Conservation (phyloP, 2,888 invertebrate species). For the Cephus runcator region DNA sequence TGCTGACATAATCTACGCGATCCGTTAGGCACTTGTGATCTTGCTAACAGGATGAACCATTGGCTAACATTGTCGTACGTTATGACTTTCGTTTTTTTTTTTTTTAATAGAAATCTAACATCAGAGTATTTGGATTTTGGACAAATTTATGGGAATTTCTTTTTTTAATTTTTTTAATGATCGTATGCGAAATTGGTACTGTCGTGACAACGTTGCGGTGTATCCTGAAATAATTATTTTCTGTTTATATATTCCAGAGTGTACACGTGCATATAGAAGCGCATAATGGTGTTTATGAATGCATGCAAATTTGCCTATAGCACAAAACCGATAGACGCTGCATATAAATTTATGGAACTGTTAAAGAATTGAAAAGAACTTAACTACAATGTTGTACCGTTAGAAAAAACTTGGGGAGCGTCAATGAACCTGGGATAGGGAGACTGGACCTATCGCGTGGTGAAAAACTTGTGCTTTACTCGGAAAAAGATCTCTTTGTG, state of each 20-base stretch:
- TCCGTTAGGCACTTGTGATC: slow-evolving; percentile 25
- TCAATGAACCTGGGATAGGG: not conserved
- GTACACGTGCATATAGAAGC: not conserved
- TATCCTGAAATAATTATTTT: not conserved
- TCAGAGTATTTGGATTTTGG: not conserved
- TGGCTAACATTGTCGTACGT: not conserved
- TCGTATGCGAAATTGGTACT: not conserved
- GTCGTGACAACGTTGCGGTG: not conserved
- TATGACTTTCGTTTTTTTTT: not conserved
- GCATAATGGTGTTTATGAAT: not conserved
- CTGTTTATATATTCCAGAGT: not conserved
- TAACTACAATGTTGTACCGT: not conserved
- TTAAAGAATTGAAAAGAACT: not conserved
- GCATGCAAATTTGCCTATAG: not conserved
- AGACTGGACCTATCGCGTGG: not conserved
- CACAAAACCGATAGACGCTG: not conserved
- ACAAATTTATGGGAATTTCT: not conserved
- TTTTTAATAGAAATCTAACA: not conserved
- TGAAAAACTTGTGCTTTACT: not conserved
- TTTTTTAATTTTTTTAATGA: not conserved
- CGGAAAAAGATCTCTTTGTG: not conserved
- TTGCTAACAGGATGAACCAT: not conserved
- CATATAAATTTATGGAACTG: not conserved
- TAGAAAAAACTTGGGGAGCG: not conserved
- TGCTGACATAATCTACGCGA: slow-evolving; percentile 27